A percentile compares a stretch with the other conserved stretches of the same genome.
Conservation (phyloP, 1,140 invertebrate genomes). For the Drosophila nebulosa region DNA sequence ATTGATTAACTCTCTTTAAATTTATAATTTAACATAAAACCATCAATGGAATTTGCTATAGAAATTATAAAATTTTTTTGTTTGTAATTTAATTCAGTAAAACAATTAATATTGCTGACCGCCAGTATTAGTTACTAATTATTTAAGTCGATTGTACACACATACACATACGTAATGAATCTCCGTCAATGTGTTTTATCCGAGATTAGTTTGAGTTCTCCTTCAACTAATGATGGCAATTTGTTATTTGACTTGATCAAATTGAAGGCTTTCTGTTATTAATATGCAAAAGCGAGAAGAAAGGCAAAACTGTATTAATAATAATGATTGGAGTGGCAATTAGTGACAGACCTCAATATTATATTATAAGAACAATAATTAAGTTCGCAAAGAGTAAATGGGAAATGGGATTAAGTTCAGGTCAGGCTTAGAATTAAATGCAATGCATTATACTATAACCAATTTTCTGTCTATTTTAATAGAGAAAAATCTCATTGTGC, state of each 20-base stretch:
- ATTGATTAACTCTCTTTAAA: too few species aligned
- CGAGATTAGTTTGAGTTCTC: neutral
- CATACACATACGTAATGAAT: neutral
- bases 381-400: neutral
- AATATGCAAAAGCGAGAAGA: neutral
- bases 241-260: neutral
- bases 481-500: constrained; percentile 61
- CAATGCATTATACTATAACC: constrained; percentile 5
- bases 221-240: neutral
- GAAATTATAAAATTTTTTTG: too few species aligned
- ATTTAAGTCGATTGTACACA: neutral
- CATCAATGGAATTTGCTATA: too few species aligned
- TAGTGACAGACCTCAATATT: neutral
- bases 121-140: neutral
- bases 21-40: too few species aligned
- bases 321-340: neutral
- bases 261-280: neutral
- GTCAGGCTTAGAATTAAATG: neutral
- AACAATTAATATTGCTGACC: too few species aligned
- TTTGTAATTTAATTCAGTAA: too few species aligned
- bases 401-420: neutral
- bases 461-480: constrained; percentile 22
- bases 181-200: neutral
- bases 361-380: neutral
- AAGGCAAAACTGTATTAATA: neutral